phyloP scores from a whole-genome alignment of 1,140 invertebrate species.

The Portunus trituberculatus region DNA sequence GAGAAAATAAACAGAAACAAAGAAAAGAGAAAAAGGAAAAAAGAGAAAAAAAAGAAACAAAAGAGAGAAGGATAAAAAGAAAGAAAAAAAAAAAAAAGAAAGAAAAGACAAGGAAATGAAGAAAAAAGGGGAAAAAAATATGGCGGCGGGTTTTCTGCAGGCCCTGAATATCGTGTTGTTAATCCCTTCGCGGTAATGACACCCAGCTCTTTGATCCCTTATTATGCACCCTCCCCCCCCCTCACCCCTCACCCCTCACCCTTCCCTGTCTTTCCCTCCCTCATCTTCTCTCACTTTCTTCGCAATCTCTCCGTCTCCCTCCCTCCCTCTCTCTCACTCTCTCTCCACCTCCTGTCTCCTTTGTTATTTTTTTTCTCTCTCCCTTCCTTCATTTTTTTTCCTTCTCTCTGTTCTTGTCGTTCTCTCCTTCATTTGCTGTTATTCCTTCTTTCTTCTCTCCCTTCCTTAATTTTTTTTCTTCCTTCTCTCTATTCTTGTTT shows the following conservation, averaged over 20 bases:
- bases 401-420: too few species aligned
- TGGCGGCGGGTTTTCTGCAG: neutral
- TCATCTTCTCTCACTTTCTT: too few species aligned
- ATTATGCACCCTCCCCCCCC: neutral
- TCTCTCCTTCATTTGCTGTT: too few species aligned
- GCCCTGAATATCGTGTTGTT: neutral
- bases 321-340: too few species aligned
- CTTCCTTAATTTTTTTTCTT: too few species aligned
- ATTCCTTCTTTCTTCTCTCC: too few species aligned
- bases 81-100: neutral
- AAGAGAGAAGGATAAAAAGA: neutral
- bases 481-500: too few species aligned
- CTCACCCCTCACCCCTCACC: neutral
- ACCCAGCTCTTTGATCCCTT: neutral
- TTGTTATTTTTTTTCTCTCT: too few species aligned
- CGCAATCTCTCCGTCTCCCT: too few species aligned
- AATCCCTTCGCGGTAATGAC: conserved; percentile 1
- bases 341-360: too few species aligned
- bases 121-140: neutral
- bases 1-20: neutral
- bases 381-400: too few species aligned
- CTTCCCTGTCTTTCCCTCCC: too few species aligned
- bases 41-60: neutral
- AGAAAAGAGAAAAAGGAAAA: neutral
- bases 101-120: neutral